Base-by-base conservation (phyloP, 2,797 vertebrate genomes). In the Euphonia xanthogaster region DNA sequence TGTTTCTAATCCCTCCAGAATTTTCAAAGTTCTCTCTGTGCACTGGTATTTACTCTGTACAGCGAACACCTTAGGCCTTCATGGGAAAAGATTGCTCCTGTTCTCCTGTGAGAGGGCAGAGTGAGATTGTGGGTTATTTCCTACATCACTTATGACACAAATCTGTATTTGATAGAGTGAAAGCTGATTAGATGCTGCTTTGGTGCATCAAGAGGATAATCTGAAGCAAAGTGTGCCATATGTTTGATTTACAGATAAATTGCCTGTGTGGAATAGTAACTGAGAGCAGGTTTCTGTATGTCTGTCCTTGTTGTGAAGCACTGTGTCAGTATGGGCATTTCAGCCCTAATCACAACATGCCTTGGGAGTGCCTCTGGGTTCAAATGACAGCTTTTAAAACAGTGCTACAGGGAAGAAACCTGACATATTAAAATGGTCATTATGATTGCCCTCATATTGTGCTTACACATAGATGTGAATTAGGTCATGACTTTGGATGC, bases 101-200 rank as follows among this genome's bases (percentile, higher is more conserved):
- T 82, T 76, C 30, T 90, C 37, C 31, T 40, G 30, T 2, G 39
- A 42, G 4, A 39, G 51, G 3, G 39, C 48, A 58, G 72, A 85
- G 12, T 51, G 78, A 95, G 81, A 48, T 6, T 60, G 35, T 66
- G 55, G 15, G 50, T 80, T 83, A n/a, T 92, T 82, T 91, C 66
- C 75, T 95, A 31, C 65, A 73, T 65, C 54, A 25, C 30, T 92
- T 89, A 6, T 28, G 66, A 73, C 78, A 78, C 66, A 86, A 67
- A 88, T 92, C 91, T 73, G 25, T 50, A 40, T 74, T 94, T 86
- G 44, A 79, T 73, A 55, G 60, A 44, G 39, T 88, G 53, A 78
- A 86, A 87, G 71, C 81, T 91, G 84, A 74, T 90, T 85, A 94
- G 72, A 77, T 71, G 39, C 54, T 66, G 54, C 67, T 90, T 89